These are phyloP conservation scores for Rousettus leschenaultii DNA, from an alignment of 2,113 vertebrate genomes.

Conservation along the genomic window DNA sequence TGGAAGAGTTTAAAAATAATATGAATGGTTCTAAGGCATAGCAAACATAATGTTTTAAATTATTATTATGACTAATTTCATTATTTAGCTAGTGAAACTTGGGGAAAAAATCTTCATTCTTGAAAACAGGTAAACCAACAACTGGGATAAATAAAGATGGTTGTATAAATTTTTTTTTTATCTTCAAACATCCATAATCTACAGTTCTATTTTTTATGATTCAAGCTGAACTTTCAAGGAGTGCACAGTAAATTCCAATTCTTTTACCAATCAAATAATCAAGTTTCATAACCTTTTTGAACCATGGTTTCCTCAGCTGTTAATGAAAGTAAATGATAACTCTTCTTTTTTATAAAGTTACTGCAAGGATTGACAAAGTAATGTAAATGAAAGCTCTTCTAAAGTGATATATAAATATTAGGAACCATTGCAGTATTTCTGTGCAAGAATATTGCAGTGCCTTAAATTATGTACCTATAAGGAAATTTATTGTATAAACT, in stretches of 20 bases:
- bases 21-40: not conserved
- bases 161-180: not conserved
- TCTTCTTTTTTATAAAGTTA: not conserved
- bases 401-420: not conserved
- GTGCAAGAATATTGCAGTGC: not conserved
- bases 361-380: not conserved
- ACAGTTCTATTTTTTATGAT: not conserved
- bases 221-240: not conserved
- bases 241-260: not conserved
- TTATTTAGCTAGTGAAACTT: not conserved
- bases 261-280: not conserved
- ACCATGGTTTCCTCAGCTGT: not conserved
- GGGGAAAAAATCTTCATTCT: not conserved
- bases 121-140: not conserved
- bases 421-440: not conserved
- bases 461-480: not conserved
- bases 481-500: not conserved
- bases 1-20: slow-evolving; percentile 2
- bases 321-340: slow-evolving; percentile 33
- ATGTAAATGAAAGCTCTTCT: not conserved
- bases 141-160: not conserved
- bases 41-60: not conserved
- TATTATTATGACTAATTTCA: not conserved
- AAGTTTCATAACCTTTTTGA: not conserved
- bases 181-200: not conserved